Evolutionary conservation across 1,140 invertebrate genomes (phyloP).

Genomic region (Euura saliciscinereae): DNA sequence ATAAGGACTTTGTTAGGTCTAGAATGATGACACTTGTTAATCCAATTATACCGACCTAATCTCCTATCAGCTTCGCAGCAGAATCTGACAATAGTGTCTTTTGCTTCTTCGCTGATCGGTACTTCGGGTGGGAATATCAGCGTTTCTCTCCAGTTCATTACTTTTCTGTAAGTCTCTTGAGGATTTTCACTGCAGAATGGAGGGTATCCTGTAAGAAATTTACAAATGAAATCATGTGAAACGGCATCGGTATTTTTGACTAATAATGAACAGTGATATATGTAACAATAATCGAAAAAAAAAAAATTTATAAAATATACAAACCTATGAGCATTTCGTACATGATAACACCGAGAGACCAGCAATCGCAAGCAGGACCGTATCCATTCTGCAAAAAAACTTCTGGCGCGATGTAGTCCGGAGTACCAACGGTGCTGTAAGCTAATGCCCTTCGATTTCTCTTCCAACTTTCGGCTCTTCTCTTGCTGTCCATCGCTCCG

Average conservation of each 20-base stretch:
- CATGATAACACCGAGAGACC: slow-evolving; percentile 99
- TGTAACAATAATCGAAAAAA: no score
- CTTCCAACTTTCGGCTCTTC: slow-evolving; percentile 98
- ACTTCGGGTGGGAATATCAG: slow-evolving; percentile 98
- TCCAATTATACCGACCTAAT: slow-evolving; percentile 39
- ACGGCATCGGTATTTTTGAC: slow-evolving; percentile 11
- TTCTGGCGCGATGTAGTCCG: slow-evolving; percentile 99
- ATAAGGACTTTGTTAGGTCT: neutral
- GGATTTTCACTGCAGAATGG: slow-evolving; percentile 99
- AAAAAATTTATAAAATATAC: slow-evolving; percentile 21
- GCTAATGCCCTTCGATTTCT: slow-evolving; percentile 91
- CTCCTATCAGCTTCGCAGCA: slow-evolving; percentile 94
- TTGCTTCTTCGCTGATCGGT: slow-evolving; percentile 94
- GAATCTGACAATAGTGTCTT: slow-evolving; percentile 87
- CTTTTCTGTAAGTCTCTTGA: slow-evolving; percentile 99
- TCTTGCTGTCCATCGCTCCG: slow-evolving; percentile 92
- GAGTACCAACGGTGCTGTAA: slow-evolving; percentile 97
- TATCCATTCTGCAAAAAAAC: slow-evolving; percentile 98
- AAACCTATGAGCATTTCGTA: slow-evolving; percentile 99
- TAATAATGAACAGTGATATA: neutral
- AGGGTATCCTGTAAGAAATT: slow-evolving; percentile 80
- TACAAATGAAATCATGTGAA: neutral
- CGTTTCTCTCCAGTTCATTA: slow-evolving; percentile 99
- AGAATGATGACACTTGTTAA: neutral
- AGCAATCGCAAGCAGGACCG: slow-evolving; percentile 97